These are phyloP conservation scores for Nylanderia fulva DNA, from an alignment of 1,140 invertebrate genomes.

Conservation along the genomic window DNA sequence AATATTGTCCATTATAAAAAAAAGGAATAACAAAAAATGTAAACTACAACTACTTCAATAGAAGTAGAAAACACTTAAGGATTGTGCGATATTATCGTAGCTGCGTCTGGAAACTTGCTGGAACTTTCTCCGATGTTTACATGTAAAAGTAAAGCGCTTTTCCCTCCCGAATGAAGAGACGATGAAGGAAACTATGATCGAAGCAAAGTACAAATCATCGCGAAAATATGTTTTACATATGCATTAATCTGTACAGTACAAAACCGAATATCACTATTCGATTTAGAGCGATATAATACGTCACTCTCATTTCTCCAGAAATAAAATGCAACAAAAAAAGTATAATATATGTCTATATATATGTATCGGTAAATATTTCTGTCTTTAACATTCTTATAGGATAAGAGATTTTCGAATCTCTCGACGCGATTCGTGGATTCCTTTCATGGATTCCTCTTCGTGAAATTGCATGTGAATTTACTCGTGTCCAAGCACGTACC, in stretches of 20 bases:
- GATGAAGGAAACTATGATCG: background rate
- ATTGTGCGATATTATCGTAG: conserved; percentile 51
- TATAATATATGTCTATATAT: conserved; percentile 1
- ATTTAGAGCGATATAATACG: conserved; percentile 18
- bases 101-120: conserved; percentile 54
- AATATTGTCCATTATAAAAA: conserved; percentile 49
- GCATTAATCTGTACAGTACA: conserved; percentile 47
- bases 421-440: background rate
- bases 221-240: conserved; percentile 38
- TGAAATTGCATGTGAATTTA: conserved; percentile 20
- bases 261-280: conserved; percentile 57
- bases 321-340: background rate
- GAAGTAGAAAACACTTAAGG: conserved; percentile 31
- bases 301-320: background rate
- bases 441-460: background rate
- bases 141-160: conserved; percentile 62
- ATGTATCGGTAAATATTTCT: conserved; percentile 4
- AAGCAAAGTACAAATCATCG: conserved; percentile 29
- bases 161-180: conserved; percentile 1
- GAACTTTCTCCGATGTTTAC: conserved; percentile 34
- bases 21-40: conserved; percentile 6
- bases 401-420: conserved; percentile 10
- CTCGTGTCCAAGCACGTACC: conserved; percentile 6
- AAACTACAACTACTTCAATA: conserved; percentile 31
- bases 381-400: conserved; percentile 24